Evolutionary conservation across 2,888 invertebrate genomes (phyloP).

Genomic region (Azorinus chamasolen): DNA sequence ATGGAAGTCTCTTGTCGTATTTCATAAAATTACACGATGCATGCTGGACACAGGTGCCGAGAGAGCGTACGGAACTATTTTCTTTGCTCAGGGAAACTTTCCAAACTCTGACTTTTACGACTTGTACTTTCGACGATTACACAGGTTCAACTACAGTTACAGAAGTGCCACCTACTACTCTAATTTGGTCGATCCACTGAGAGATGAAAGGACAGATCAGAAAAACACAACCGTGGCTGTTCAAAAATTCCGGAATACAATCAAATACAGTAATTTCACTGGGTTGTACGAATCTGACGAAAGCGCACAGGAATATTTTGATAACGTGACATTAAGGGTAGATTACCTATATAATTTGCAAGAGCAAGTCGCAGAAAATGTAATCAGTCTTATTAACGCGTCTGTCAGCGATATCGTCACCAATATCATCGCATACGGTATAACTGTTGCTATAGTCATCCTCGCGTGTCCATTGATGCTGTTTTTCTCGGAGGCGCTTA

Average conservation of each 20-base stretch:
- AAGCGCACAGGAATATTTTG: conserved; percentile 93
- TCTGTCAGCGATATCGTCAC: conserved; percentile 86
- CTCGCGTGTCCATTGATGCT: conserved; percentile 63
- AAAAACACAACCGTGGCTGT: conserved; percentile 66
- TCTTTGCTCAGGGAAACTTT: conserved; percentile 92
- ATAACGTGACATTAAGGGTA: conserved; percentile 93
- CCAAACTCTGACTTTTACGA: conserved; percentile 91
- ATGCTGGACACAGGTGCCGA: conserved; percentile 96
- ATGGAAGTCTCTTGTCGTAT: conserved; percentile 90
- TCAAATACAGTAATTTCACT: conserved; percentile 51
- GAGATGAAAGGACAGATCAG: conserved; percentile 17
- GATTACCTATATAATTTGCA: conserved; percentile 94
- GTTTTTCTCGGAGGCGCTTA: conserved; percentile 56
- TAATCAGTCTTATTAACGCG: conserved; percentile 57
- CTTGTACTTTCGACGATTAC: conserved; percentile 93
- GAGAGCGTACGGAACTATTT: conserved; percentile 94
- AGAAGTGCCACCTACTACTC: conserved; percentile 94
- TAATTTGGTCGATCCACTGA: conserved; percentile 89
- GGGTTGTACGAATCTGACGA: conserved; percentile 87
- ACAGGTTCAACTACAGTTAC: conserved; percentile 92
- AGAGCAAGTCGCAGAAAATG: conserved; percentile 66
- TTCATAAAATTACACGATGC: conserved; percentile 94
- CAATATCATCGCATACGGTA: conserved; percentile 58
- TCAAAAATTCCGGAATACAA: conserved; percentile 87
- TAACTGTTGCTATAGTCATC: conserved; percentile 49